phyloP scores from a whole-genome alignment of 2,113 vertebrate species.

The Callocephalon fimbriatum region DNA sequence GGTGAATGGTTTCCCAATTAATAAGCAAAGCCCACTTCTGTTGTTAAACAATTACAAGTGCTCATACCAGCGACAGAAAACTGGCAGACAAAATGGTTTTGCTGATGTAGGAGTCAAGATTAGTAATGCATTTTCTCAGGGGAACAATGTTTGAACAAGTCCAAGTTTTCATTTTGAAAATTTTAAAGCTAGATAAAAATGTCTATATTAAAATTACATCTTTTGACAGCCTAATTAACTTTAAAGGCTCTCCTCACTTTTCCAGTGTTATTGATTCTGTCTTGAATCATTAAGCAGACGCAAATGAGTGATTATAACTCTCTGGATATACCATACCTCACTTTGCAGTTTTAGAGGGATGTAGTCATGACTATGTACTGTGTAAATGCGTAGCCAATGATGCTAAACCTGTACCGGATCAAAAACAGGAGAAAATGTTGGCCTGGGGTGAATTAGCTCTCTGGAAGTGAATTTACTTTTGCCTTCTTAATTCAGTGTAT shows the following conservation, averaged over 20 bases:
- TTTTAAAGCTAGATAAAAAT: not conserved
- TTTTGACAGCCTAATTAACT: slow-evolving; percentile 22
- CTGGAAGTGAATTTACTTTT: slow-evolving; percentile 29
- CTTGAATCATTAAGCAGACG: not conserved
- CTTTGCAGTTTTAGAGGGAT: not conserved
- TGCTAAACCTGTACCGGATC: not conserved
- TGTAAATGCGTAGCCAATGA: not conserved
- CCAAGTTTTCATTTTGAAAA: not conserved
- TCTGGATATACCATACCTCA: not conserved
- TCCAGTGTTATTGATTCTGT: slow-evolving; percentile 26
- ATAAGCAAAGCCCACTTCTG: slow-evolving; percentile 13
- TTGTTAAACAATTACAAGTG: slow-evolving; percentile 20
- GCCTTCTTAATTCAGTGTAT: not conserved
- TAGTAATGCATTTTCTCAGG: slow-evolving; percentile 2
- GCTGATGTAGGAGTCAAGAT: not conserved
- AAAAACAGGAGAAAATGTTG: slow-evolving; percentile 25
- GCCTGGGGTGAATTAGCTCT: slow-evolving; percentile 7
- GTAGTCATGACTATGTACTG: not conserved
- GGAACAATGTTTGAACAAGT: not conserved
- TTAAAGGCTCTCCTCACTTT: slow-evolving; percentile 21
- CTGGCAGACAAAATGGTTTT: not conserved
- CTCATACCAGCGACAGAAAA: not conserved
- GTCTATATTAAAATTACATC: not conserved
- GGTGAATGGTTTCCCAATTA: slow-evolving; percentile 5
- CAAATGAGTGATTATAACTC: slow-evolving; percentile 31